Conservation (phyloP, 2,888 invertebrate species). For the Homarus gammarus region DNA sequence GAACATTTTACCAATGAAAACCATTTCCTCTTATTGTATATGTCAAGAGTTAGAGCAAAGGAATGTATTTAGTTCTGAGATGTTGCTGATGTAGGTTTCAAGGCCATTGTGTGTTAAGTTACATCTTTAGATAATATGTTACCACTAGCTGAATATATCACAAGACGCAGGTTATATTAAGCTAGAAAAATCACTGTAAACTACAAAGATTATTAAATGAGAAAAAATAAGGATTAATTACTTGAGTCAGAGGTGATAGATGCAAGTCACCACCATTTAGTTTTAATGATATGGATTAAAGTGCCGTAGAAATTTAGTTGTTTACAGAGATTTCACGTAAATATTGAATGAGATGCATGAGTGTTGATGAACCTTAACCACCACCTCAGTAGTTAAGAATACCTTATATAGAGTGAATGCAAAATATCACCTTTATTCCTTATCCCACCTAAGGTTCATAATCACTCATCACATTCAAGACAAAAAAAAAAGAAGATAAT, state of each 20-base stretch:
- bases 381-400: slow-evolving; percentile 35
- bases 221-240: background rate
- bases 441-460: slow-evolving; percentile 26
- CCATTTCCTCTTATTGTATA: background rate
- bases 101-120: background rate
- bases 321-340: slow-evolving; percentile 28
- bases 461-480: slow-evolving; percentile 33
- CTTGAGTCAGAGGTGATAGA: background rate
- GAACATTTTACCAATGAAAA: background rate
- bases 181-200: slow-evolving; percentile 6
- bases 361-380: slow-evolving; percentile 21
- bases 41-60: slow-evolving; percentile 5
- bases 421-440: slow-evolving; percentile 37
- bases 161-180: background rate
- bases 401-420: slow-evolving; percentile 33
- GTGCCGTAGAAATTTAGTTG: slow-evolving; percentile 7
- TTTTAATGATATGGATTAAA: background rate
- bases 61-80: slow-evolving; percentile 43
- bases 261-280: background rate
- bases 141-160: slow-evolving; percentile 5
- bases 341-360: slow-evolving; percentile 17
- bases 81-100: slow-evolving; percentile 20
- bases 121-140: background rate
- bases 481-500: background rate
- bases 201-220: background rate